phyloP scores from a whole-genome alignment of 2,797 vertebrate genomes.

The Poeciliopsis infans region DNA sequence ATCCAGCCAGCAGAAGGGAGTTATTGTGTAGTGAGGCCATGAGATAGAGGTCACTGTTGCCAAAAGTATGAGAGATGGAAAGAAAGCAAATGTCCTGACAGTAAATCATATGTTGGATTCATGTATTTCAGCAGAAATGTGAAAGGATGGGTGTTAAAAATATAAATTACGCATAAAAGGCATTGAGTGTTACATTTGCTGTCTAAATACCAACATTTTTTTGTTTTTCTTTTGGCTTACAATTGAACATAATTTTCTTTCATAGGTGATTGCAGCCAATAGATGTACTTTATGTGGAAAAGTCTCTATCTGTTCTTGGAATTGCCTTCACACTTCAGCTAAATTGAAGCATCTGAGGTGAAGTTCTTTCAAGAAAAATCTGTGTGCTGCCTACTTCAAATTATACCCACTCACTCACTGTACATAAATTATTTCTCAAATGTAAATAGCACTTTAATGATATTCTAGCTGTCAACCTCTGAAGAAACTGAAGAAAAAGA shows the following conservation, averaged over 20 bases:
- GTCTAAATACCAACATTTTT: neutral
- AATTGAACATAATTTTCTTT: neutral
- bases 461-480: neutral
- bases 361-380: conserved; percentile 1
- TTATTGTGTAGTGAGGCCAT: conserved; percentile 53
- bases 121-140: conserved; percentile 52
- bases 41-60: conserved; percentile 71
- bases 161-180: conserved; percentile 40
- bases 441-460: conserved; percentile 12
- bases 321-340: neutral
- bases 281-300: neutral
- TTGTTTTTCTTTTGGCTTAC: neutral
- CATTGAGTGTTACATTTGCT: conserved; percentile 24
- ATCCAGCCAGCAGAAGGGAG: conserved; percentile 55
- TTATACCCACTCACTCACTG: neutral
- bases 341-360: conserved; percentile 2
- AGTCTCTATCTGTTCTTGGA: neutral
- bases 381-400: neutral
- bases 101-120: conserved; percentile 66
- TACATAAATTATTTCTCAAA: conserved; percentile 2
- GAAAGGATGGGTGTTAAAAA: conserved; percentile 40
- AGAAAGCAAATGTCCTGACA: conserved; percentile 48
- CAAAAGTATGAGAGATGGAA: conserved; percentile 51
- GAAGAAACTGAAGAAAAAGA: neutral
- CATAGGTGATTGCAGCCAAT: neutral